Evolutionary conservation across 53 echinoderm and acorn worm species (phyloP), one percentile per base, ranked within the genome.

Genomic region (Echinometra lucunter): DNA sequence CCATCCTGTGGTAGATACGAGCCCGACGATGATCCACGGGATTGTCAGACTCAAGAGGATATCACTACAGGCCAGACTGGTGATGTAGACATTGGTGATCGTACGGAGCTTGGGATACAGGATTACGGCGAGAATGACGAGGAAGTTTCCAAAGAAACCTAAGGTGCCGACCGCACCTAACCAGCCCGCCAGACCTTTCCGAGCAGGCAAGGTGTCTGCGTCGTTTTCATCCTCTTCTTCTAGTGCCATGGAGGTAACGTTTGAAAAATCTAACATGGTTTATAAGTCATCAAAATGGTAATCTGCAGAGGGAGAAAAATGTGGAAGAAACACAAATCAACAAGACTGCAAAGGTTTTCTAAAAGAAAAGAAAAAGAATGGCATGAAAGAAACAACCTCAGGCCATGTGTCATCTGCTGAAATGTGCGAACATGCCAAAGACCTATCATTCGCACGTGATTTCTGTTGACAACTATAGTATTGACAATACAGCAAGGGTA

Each of bases 11-110:
- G 83, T 94, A 3, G 85, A 55, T 30, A 94, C 66, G 13, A 94
- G 28, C 27, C 94, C 94, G 10, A 94, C 94, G n/a, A 94, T 94
- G 44, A 94, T 83, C 94, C 53, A 82, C 81, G 30, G 94, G 85
- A 1, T 81, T 83, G 40, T 35, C 13, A 94, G 57, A 45, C 94
- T 42, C 38, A 60, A 11, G 3, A 83, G 82, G 10, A 94, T 25
- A 38, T 94, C 94, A 28, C 63, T 83, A 15, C 83, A 27, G 44
- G 94, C 94, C 1, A 94, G 94, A 45, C 91, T 91, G 21, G 78
- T 57, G 92, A 92, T 57, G 57, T 72, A 34, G 57, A 55, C 70
- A 37, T 25, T 92, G 37, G 92, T 92, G 11, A 53, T 53, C 53
- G 53, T 53, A 53, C 78, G 92, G 6, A 80, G 92, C 57, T 92